Base-by-base conservation (phyloP, 2,888 invertebrate species). In the Melinaea marsaeus region DNA sequence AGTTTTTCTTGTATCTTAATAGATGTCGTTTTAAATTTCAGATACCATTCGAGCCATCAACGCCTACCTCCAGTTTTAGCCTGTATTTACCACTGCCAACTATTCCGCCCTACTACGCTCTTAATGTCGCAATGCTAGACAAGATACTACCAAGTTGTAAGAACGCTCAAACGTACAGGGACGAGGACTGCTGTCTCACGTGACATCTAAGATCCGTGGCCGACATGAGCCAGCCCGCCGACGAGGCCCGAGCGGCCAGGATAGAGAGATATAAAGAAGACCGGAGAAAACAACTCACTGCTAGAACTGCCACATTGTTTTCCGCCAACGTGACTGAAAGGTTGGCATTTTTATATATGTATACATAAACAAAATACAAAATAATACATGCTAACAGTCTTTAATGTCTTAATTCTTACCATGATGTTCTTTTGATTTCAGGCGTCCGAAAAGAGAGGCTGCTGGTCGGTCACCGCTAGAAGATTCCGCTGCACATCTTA, bases 201-300 rank as follows among this genome's bases (percentile, higher is more conserved):
- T 86, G 88, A 88, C 88, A 79, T 68, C 78, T 75, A 68, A 74
- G 74, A 51, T 68, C 63, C 51, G 76, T 74, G 66, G 72, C 73
- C 77, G 81, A 75, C 67, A 90, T 90, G 90, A 90, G 79, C 70
- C 83, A 82, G 73, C 78, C 86, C 65, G 84, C 81, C 67, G 91
- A 91, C 71, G 91, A 91, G 80, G 91, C 87, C 79, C 85, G 92
- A 70, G 90, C 92, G 78, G 93, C 93, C 82, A 90, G 95, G 78
- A 93, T 95, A 75, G 93, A 93, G 74, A 92, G 92, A 73, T 95
- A 95, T 83, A 95, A 95, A 80, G 95, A 95, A 75, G 94, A 95
- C 78, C 89, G 95, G 62, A 91, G 94, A 67, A 92, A 92, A 74
- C 94, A 95, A 80, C 85, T 95, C 67, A 93, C 93, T 48, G 92